Evolutionary conservation across 1,140 invertebrate genomes (phyloP).

Genomic region (Choristoneura fumiferana): DNA sequence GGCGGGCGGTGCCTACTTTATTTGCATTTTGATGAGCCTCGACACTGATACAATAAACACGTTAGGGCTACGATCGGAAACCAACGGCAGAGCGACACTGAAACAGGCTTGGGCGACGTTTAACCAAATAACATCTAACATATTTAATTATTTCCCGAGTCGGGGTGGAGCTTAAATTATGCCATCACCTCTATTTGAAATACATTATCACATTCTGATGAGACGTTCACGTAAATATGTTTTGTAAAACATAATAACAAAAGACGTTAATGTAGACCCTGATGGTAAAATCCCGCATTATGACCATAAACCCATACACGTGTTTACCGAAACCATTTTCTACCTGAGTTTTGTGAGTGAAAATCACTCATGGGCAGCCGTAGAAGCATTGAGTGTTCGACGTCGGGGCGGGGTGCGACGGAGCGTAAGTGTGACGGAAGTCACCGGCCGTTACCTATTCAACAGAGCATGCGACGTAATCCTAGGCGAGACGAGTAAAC

Average conservation of each 20-base stretch:
- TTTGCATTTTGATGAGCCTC: constrained; percentile 74
- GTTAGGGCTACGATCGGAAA: constrained; percentile 37
- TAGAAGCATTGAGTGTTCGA: no score
- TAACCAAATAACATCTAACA: constrained; percentile 48
- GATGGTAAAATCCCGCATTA: no score
- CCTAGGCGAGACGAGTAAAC: constrained; percentile 57
- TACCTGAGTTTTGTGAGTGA: no score
- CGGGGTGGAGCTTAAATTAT: constrained; percentile 29
- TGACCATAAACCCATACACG: no score
- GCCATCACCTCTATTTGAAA: no score
- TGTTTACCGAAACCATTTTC: no score
- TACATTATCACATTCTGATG: no score
- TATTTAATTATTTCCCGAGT: constrained; percentile 54
- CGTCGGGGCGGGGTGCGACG: constrained; percentile 7
- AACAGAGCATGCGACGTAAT: constrained; percentile 67
- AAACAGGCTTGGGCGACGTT: constrained; percentile 37
- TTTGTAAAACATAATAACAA: no score
- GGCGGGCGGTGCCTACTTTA: constrained; percentile 46
- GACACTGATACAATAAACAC: constrained; percentile 72
- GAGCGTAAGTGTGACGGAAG: constrained; percentile 16
- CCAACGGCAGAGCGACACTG: constrained; percentile 30
- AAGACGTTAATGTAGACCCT: no score
- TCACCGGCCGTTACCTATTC: constrained; percentile 64
- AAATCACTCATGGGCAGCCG: no score
- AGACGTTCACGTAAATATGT: no score